Conservation (phyloP, 2,797 vertebrate species). For the Eulemur albifrons region DNA sequence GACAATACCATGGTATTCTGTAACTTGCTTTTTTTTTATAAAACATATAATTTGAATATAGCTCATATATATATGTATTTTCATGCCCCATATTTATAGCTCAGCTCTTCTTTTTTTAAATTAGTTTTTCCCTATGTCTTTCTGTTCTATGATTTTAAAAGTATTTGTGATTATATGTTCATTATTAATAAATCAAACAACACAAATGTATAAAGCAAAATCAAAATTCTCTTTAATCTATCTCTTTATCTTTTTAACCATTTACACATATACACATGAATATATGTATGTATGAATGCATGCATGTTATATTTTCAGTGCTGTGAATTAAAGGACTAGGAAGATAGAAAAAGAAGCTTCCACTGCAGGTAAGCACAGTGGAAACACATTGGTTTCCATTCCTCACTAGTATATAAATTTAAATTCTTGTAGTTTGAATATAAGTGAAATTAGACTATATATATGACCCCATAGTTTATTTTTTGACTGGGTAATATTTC, state of each 20-base stretch:
- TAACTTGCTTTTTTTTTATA: not conserved
- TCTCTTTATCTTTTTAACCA: not conserved
- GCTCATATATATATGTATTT: not conserved
- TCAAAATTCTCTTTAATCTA: not conserved
- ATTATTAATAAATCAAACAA: slow-evolving; percentile 5
- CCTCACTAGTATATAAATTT: not conserved
- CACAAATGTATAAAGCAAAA: not conserved
- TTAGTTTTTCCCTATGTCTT: not conserved
- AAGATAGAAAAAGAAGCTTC: not conserved
- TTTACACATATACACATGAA: not conserved
- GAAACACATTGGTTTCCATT: not conserved
- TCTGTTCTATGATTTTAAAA: not conserved
- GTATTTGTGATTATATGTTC: not conserved
- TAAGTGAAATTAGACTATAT: not conserved
- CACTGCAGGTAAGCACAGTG: not conserved
- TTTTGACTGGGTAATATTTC: slow-evolving; percentile 9
- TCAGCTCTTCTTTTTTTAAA: not conserved
- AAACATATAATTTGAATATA: not conserved
- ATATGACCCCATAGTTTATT: not conserved
- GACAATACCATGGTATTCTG: not conserved
- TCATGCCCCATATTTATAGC: not conserved
- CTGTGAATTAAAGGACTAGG: not conserved
- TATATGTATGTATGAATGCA: not conserved
- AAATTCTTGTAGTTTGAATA: not conserved
- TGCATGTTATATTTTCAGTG: not conserved